Conservation (phyloP, 2,113 vertebrate species). For the Charadrius vociferus region DNA sequence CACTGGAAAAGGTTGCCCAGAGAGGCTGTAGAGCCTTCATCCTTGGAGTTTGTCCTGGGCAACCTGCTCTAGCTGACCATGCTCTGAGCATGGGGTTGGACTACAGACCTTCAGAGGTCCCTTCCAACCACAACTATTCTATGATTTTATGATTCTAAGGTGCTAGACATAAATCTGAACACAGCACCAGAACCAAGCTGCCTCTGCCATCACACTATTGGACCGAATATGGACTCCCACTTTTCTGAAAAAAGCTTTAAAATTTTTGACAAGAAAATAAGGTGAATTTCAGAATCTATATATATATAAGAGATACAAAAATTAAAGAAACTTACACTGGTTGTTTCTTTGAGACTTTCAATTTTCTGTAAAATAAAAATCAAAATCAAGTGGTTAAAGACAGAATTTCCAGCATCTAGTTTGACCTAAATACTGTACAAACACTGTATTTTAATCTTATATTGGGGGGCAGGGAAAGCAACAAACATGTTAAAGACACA, state of each 20-base stretch:
- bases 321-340: conserved; percentile 88
- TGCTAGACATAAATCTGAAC: neutral
- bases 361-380: conserved; percentile 86
- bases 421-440: neutral
- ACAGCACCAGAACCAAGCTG: neutral
- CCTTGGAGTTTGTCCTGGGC: neutral
- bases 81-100: neutral
- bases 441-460: neutral
- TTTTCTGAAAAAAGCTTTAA: neutral
- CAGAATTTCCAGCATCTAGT: neutral
- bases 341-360: conserved; percentile 94
- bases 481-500: neutral
- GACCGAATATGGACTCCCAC: neutral
- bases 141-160: neutral
- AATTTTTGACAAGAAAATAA: neutral
- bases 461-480: neutral
- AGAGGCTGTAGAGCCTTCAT: neutral
- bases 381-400: neutral
- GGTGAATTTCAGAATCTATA: neutral
- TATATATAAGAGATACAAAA: neutral
- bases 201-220: neutral
- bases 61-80: neutral
- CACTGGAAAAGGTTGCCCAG: neutral
- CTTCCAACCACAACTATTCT: neutral
- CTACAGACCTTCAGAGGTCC: neutral